phyloP scores from a whole-genome alignment of 2,797 vertebrate species.

The Molossus alvarezi region DNA sequence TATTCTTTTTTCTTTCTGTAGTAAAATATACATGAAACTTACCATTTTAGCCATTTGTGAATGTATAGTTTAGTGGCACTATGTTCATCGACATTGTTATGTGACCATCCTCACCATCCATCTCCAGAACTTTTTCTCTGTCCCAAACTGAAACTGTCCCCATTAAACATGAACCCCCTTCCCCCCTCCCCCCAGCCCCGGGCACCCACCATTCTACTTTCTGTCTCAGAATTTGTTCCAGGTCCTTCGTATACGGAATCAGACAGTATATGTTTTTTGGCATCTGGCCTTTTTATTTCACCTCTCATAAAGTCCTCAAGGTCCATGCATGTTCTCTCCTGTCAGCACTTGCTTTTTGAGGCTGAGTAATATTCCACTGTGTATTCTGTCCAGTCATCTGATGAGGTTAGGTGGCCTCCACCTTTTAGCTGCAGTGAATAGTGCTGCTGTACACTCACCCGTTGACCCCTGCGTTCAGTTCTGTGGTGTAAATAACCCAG shows the following conservation, averaged over 20 bases:
- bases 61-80: background rate
- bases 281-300: background rate
- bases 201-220: accelerated
- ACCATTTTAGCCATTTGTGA: background rate
- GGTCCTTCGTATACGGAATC: accelerated
- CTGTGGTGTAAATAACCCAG: accelerated
- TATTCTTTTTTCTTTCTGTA: background rate
- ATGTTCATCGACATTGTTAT: too few relatives aligned
- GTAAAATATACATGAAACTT: background rate
- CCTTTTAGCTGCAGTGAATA: accelerated
- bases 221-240: background rate
- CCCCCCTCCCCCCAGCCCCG: background rate
- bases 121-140: background rate
- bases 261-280: background rate
- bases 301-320: background rate
- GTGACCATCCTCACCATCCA: accelerated
- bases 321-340: accelerated
- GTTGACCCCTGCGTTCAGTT: background rate
- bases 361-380: accelerated
- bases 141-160: background rate
- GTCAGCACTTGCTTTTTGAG: background rate
- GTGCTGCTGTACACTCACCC: accelerated
- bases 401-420: accelerated
- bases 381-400: accelerated
- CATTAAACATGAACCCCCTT: accelerated